Conservation (phyloP, 1,140 invertebrate species). For the Microplitis mediator region DNA sequence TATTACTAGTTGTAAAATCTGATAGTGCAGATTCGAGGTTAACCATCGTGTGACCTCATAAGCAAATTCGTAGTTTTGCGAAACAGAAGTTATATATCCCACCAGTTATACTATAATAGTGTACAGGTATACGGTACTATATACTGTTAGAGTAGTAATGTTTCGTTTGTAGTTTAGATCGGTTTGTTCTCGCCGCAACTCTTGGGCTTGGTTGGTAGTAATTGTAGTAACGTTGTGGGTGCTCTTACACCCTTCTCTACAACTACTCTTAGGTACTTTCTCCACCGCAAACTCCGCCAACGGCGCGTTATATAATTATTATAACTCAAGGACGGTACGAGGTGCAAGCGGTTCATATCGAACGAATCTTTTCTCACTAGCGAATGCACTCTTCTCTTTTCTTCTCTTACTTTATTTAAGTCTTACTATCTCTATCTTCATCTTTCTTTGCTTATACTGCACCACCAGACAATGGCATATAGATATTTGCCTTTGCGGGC, state of each 20-base stretch:
- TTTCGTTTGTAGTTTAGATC: background rate
- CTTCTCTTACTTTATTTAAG: background rate
- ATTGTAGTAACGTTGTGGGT: conserved; percentile 31
- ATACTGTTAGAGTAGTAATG: background rate
- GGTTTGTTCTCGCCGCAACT: conserved; percentile 18
- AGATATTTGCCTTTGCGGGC: conserved; percentile 11
- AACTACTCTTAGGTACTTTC: background rate
- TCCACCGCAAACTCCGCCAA: conserved; percentile 27
- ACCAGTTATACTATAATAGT: no score
- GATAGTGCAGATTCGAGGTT: background rate
- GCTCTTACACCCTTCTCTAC: background rate
- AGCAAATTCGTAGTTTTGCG: background rate
- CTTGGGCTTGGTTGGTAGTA: conserved; percentile 29
- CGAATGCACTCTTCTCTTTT: background rate
- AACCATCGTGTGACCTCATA: conserved; percentile 1
- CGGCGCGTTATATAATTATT: conserved; percentile 32
- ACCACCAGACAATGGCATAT: no score
- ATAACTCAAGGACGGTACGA: conserved; percentile 25
- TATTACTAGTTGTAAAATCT: background rate
- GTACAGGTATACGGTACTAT: no score
- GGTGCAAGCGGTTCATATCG: conserved; percentile 14
- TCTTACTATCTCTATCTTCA: background rate
- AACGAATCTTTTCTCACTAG: conserved; percentile 11
- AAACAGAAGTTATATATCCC: background rate
- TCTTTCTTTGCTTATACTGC: background rate